Percentiles rank a stretch among this genome's conserved stretches.
Evolutionary conservation across 2,888 invertebrate genomes (phyloP).

Genomic region (Linnaemya tessellans): DNA sequence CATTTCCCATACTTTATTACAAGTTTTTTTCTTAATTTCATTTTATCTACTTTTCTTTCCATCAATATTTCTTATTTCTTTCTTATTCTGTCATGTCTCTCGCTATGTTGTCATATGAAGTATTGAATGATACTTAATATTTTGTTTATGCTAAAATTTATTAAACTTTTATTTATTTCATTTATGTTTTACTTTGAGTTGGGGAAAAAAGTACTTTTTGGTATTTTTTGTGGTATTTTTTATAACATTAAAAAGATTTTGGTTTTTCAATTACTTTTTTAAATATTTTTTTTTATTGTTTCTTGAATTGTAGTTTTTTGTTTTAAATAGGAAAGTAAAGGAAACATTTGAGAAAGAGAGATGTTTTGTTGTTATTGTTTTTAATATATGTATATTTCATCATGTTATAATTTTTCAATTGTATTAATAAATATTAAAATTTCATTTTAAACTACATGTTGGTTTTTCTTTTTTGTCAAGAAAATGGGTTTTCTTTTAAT

Average conservation of each 20-base stretch:
- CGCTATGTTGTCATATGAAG: slow-evolving; percentile 11
- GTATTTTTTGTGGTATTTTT: slow-evolving; percentile 23
- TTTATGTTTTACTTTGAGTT: slow-evolving; percentile 13
- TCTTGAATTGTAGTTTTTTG: slow-evolving; percentile 37
- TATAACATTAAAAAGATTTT: slow-evolving; percentile 61
- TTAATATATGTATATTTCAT: slow-evolving; percentile 19
- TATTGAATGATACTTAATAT: slow-evolving; percentile 34
- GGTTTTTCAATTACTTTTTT: slow-evolving; percentile 35
- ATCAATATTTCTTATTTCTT: not conserved
- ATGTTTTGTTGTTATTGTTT: slow-evolving; percentile 52
- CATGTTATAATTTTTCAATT: slow-evolving; percentile 24
- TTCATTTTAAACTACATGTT: slow-evolving; percentile 55
- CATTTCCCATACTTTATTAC: not conserved
- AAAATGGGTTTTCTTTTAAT: slow-evolving; percentile 20
- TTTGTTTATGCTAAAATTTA: slow-evolving; percentile 30
- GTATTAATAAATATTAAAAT: slow-evolving; percentile 58
- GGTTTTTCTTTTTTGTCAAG: slow-evolving; percentile 24
- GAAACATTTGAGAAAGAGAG: slow-evolving; percentile 70
- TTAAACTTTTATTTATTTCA: slow-evolving; percentile 16
- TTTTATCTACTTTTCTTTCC: slow-evolving; percentile 9
- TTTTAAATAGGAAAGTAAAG: slow-evolving; percentile 71
- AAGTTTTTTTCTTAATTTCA: not conserved
- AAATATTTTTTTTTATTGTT: slow-evolving; percentile 17
- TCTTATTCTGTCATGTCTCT: not conserved
- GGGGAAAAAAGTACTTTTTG: slow-evolving; percentile 36